A percentile compares a stretch with the other conserved stretches of the same genome.
These are phyloP conservation scores for Catocala nupta DNA, from an alignment of 2,888 invertebrate species.

Conservation along the genomic window DNA sequence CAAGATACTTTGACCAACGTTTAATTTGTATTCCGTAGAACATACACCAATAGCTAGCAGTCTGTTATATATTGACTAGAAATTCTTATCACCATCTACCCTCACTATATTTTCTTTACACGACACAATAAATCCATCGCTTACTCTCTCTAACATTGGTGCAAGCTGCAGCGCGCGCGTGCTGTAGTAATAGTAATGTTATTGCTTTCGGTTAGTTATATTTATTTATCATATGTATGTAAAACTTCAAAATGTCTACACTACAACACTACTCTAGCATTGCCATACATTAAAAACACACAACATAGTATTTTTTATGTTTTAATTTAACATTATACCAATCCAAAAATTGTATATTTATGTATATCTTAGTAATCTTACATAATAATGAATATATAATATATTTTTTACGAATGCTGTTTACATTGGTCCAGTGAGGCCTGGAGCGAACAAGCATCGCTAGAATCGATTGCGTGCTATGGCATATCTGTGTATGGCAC, in stretches of 20 bases:
- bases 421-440: slow-evolving; percentile 79
- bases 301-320: slow-evolving; percentile 75
- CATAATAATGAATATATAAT: slow-evolving; percentile 72
- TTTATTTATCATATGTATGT: slow-evolving; percentile 75
- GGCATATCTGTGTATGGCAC: slow-evolving; percentile 78
- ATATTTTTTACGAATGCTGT: slow-evolving; percentile 62
- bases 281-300: slow-evolving; percentile 84
- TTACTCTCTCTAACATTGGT: slow-evolving; percentile 30
- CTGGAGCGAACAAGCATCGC: slow-evolving; percentile 75
- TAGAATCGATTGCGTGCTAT: slow-evolving; percentile 65
- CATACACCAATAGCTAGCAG: not conserved
- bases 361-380: slow-evolving; percentile 69
- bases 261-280: slow-evolving; percentile 85
- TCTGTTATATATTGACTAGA: slow-evolving; percentile 13
- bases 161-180: slow-evolving; percentile 79
- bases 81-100: slow-evolving; percentile 15
- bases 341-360: slow-evolving; percentile 84
- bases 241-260: slow-evolving; percentile 86
- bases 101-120: slow-evolving; percentile 1
- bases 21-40: not conserved
- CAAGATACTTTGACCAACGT: too few relatives aligned
- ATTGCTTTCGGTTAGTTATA: slow-evolving; percentile 85
- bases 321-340: slow-evolving; percentile 80
- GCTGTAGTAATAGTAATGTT: slow-evolving; percentile 72
- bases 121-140: slow-evolving; percentile 18